These are phyloP conservation scores for Sus cebifrons DNA, from an alignment of 2,797 vertebrate genomes.

Conservation along the genomic window DNA sequence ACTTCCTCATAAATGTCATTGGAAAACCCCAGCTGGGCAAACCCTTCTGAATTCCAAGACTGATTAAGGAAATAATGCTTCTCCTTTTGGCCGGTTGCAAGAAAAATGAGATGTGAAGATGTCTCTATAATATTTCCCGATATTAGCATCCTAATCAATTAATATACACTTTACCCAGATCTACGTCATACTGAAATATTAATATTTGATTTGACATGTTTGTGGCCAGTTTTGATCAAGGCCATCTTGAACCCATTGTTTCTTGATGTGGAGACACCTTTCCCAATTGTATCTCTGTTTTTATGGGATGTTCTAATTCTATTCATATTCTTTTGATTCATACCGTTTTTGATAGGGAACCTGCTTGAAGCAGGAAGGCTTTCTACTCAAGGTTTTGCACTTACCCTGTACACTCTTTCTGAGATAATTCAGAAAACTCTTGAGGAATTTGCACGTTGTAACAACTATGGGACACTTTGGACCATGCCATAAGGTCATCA, in stretches of 20 bases:
- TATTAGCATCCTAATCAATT: neutral
- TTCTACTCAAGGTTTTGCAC: neutral
- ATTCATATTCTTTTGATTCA: neutral
- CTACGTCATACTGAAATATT: neutral
- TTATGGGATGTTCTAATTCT: neutral
- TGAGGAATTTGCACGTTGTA: neutral
- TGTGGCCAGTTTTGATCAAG: slow-evolving; percentile 8
- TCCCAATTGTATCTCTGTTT: neutral
- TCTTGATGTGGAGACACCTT: neutral
- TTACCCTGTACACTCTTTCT: neutral
- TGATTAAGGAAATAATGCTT: neutral
- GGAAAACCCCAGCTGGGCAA: neutral
- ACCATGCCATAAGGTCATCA: neutral
- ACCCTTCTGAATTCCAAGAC: slow-evolving; percentile 26
- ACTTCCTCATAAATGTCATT: neutral
- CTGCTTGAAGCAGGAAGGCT: neutral
- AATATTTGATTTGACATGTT: neutral
- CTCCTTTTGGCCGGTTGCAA: neutral
- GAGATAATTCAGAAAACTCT: neutral
- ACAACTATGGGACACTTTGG: neutral
- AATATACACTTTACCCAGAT: neutral
- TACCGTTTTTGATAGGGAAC: neutral
- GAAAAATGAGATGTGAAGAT: slow-evolving; percentile 33
- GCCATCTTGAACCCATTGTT: neutral
- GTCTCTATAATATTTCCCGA: neutral